These are phyloP conservation scores for Hippoglossus stenolepis DNA, from an alignment of 2,113 vertebrate genomes.

Conservation along the genomic window DNA sequence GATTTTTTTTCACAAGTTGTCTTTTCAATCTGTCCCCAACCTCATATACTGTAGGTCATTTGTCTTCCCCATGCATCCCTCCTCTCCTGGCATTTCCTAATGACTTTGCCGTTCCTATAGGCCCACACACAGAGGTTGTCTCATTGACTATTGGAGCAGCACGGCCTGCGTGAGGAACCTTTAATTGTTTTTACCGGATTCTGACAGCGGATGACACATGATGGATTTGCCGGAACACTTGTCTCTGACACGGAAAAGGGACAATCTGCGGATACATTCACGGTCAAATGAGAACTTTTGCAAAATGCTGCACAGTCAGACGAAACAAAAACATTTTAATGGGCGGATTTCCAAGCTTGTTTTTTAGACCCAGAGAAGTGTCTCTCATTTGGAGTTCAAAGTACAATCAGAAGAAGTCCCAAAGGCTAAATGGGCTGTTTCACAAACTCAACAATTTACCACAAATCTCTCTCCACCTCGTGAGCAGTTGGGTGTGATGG, in stretches of 20 bases:
- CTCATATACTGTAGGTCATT: constrained; percentile 63
- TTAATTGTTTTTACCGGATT: constrained; percentile 78
- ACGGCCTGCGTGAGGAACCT: constrained; percentile 61
- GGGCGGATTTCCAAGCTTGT: constrained; percentile 28
- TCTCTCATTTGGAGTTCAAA: constrained; percentile 49
- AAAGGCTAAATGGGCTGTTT: constrained; percentile 30
- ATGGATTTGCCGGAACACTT: constrained; percentile 74
- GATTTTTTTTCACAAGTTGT: constrained; percentile 12
- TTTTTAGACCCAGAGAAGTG: constrained; percentile 19
- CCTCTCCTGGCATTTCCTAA: constrained; percentile 64
- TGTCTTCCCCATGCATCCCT: constrained; percentile 51
- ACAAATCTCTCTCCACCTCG: constrained; percentile 50
- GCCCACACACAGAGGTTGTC: constrained; percentile 51
- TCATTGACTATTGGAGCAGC: constrained; percentile 71
- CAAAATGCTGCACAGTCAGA: constrained; percentile 1
- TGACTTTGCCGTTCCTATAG: constrained; percentile 55
- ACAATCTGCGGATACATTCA: constrained; percentile 45
- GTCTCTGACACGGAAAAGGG: constrained; percentile 60
- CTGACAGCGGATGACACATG: constrained; percentile 73
- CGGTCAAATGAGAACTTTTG: constrained; percentile 50
- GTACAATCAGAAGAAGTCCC: constrained; percentile 44
- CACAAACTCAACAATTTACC: constrained; percentile 49
- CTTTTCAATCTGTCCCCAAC: constrained; percentile 32
- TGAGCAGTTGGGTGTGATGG: constrained; percentile 54
- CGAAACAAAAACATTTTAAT: constrained; percentile 4